Base-by-base conservation (phyloP, 2,888 invertebrate species). In the Aporophyla lueneburgensis region DNA sequence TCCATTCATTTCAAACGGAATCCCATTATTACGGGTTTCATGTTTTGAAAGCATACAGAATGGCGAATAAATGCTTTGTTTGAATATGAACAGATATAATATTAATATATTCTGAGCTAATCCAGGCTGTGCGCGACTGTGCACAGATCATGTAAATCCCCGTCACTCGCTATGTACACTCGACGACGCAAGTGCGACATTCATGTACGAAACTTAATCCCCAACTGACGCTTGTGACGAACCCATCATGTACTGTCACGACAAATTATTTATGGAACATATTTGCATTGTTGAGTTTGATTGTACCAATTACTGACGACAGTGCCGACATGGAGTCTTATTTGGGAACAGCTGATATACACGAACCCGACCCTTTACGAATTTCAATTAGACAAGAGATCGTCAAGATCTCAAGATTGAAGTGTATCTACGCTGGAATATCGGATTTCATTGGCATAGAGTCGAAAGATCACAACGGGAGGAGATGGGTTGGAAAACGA, bases 131-230 rank as follows among this genome's bases (percentile, higher is more conserved):
- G 16, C 62, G 53, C 43, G 75, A 74, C 62, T 66, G 76, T 75
- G 79, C 74, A 74, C 76, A 84, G 83, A 83, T 86, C 86, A 83
- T 83, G 81, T 71, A 83, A 86, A 86, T 80, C 85, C 86, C 56
- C 40, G 74, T 74, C 80, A 76, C 70, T 68, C 14, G 58, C 49
- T 65, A 66, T 74, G 82, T 83, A 79, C 67, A 63, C 56, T 76
- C 71, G 63, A 74, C 77, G 69, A 77, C 75, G 58, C 73, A 77
- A 76, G 67, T 85, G 66, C 66, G 73, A 84, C 77, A 75, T 79
- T 86, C 63, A 73, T 77, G 86, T 79, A 79, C 70, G 71, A 80
- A 73, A 78, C 76, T 76, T 86, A 86, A 86, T 84, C 86, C 72
- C 65, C 40, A 80, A 76, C 49, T 46, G 43, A 61, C 54, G 68